Percentiles rank a stretch among this genome's conserved stretches.
Conservation (phyloP, 2,888 invertebrate genomes). For the Synanthedon formicaeformis region DNA sequence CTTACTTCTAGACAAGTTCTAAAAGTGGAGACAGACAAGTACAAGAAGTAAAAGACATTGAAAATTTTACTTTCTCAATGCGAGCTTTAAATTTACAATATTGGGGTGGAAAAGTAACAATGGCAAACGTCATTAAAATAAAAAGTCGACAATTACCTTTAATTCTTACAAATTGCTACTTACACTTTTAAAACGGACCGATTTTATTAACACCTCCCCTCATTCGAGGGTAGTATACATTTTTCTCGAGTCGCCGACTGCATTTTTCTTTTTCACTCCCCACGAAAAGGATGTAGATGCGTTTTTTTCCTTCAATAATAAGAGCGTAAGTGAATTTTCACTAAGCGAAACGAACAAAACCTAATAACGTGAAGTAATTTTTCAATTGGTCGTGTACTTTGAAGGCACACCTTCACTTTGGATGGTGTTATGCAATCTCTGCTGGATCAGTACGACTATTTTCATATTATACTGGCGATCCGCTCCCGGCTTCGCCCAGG, state of each 20-base stretch:
- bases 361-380: slow-evolving; percentile 66
- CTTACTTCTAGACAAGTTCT: too few relatives aligned
- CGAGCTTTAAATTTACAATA: too few relatives aligned
- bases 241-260: slow-evolving; percentile 37
- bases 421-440: slow-evolving; percentile 22
- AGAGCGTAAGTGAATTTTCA: slow-evolving; percentile 49
- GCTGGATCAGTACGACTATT: too few relatives aligned
- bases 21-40: too few relatives aligned
- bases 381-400: slow-evolving; percentile 58
- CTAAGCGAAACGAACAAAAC: slow-evolving; percentile 31
- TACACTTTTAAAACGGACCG: slow-evolving; percentile 32
- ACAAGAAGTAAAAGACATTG: too few relatives aligned
- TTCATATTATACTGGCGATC: too few relatives aligned
- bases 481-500: too few relatives aligned
- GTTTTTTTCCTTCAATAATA: slow-evolving; percentile 34
- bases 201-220: slow-evolving; percentile 48
- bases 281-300: neutral
- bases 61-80: too few relatives aligned
- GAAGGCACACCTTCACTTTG: slow-evolving; percentile 18
- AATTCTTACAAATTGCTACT: slow-evolving; percentile 42
- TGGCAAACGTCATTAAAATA: neutral
- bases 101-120: neutral
- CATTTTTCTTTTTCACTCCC: slow-evolving; percentile 18
- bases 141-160: slow-evolving; percentile 14
- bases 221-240: slow-evolving; percentile 23